Percentiles rank a stretch among this genome's conserved stretches.
phyloP scores from a whole-genome alignment of 2,797 vertebrate genomes.

The Valencia hispanica region DNA sequence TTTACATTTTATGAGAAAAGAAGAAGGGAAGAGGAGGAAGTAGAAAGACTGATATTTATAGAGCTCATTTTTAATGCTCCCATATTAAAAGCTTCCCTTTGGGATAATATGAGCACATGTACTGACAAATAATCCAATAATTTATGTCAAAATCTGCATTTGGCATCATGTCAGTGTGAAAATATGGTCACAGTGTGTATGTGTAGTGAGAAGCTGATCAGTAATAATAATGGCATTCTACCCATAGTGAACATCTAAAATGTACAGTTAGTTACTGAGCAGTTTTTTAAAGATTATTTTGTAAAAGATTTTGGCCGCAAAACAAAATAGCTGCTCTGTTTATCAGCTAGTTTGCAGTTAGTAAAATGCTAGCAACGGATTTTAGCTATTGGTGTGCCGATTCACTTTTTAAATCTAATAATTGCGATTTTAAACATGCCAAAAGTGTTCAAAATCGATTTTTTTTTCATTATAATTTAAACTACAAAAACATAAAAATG shows the following conservation, averaged over 20 bases:
- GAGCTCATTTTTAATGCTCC: conserved; percentile 63
- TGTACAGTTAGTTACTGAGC: not conserved
- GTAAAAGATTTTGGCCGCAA: not conserved
- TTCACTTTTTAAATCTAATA: too few species aligned
- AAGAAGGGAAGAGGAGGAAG: conserved; percentile 23
- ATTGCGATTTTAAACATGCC: too few species aligned
- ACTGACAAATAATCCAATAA: conserved; percentile 63
- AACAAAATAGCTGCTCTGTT: not conserved
- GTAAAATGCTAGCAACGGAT: not conserved
- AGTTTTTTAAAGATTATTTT: not conserved
- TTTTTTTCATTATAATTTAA: too few species aligned
- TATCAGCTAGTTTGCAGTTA: not conserved
- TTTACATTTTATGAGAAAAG: conserved; percentile 4
- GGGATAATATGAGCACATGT: conserved; percentile 62
- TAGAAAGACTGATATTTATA: conserved; percentile 58
- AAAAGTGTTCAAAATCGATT: too few species aligned
- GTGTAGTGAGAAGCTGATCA: conserved; percentile 40
- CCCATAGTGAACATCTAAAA: conserved; percentile 15
- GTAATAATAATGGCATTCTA: conserved; percentile 39
- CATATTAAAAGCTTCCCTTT: conserved; percentile 59
- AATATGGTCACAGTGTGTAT: conserved; percentile 35
- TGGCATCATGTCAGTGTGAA: conserved; percentile 56
- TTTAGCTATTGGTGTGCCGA: too few species aligned
- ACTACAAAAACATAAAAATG: too few species aligned
- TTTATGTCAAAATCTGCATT: conserved; percentile 51